Percentiles rank a stretch among this genome's conserved stretches.
These are phyloP conservation scores for Thermophis baileyi DNA, from an alignment of 2,113 vertebrate species.

Conservation along the genomic window DNA sequence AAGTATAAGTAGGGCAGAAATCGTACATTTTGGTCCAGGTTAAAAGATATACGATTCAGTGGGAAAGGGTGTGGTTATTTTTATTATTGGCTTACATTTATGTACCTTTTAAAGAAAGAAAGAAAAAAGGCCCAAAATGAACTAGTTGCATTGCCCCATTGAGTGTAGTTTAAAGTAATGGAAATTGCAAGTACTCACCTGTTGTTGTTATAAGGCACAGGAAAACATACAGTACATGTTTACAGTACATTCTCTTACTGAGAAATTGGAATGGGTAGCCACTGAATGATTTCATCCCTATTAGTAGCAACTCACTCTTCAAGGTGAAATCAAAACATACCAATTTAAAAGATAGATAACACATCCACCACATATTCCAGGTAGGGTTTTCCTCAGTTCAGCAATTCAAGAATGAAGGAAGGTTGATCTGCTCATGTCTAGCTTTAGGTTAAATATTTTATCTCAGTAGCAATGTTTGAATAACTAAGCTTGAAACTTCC, in stretches of 20 bases:
- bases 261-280: not conserved
- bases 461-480: not conserved
- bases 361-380: accelerated
- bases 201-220: not conserved
- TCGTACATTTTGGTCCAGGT: not conserved
- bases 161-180: not conserved
- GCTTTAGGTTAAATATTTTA: not conserved
- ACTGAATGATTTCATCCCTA: not conserved
- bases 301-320: not conserved
- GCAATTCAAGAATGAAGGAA: not conserved
- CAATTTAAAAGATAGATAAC: not conserved
- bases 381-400: not conserved
- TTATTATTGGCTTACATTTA: not conserved
- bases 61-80: not conserved
- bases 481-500: not conserved
- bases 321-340: constrained; percentile 5
- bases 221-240: not conserved
- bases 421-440: not conserved
- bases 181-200: not conserved
- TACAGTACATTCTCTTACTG: not conserved
- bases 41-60: not conserved
- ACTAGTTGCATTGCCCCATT: not conserved
- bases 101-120: not conserved
- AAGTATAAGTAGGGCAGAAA: not conserved
- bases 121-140: not conserved